A percentile compares a stretch with the other conserved stretches of the same genome.
phyloP scores from a whole-genome alignment of 2,113 vertebrate genomes.

The Cottus gobio region DNA sequence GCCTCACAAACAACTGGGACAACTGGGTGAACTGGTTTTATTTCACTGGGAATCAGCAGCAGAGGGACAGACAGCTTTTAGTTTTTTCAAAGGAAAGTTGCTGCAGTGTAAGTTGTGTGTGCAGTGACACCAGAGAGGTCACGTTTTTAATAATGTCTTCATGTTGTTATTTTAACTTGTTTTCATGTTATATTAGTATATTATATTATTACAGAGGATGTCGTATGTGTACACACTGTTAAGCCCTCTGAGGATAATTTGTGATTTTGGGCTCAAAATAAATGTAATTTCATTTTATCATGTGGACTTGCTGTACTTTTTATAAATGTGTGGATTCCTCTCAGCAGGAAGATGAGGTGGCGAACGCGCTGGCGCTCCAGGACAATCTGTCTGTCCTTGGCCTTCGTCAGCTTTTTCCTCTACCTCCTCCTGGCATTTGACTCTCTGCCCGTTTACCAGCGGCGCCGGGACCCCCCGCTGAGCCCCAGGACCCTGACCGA shows the following conservation, averaged over 20 bases:
- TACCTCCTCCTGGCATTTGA: slow-evolving; percentile 79
- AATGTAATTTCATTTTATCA: too few relatives aligned
- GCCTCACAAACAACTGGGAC: slow-evolving; percentile 34
- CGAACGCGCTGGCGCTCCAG: slow-evolving; percentile 77
- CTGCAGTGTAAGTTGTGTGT: slow-evolving; percentile 28
- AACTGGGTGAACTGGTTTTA: slow-evolving; percentile 29
- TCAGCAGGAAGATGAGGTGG: background rate
- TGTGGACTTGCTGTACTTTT: too few relatives aligned
- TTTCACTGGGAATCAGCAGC: background rate
- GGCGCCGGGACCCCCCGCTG: slow-evolving; percentile 53
- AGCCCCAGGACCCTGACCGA: slow-evolving; percentile 27
- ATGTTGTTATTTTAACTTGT: too few relatives aligned
- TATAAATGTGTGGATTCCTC: too few relatives aligned
- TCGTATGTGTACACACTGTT: too few relatives aligned
- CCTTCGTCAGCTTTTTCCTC: slow-evolving; percentile 77
- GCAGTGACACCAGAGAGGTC: too few relatives aligned
- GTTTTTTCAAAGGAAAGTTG: background rate
- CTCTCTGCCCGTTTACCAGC: slow-evolving; percentile 48
- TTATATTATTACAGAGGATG: too few relatives aligned
- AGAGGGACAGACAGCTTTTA: background rate
- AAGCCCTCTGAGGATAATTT: too few relatives aligned
- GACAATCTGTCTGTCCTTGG: slow-evolving; percentile 78
- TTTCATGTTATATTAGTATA: too few relatives aligned
- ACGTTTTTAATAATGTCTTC: too few relatives aligned
- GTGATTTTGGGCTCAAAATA: too few relatives aligned